Evolutionary conservation across 2,113 vertebrate species (phyloP).

Genomic region (Odontophorus gujanensis): DNA sequence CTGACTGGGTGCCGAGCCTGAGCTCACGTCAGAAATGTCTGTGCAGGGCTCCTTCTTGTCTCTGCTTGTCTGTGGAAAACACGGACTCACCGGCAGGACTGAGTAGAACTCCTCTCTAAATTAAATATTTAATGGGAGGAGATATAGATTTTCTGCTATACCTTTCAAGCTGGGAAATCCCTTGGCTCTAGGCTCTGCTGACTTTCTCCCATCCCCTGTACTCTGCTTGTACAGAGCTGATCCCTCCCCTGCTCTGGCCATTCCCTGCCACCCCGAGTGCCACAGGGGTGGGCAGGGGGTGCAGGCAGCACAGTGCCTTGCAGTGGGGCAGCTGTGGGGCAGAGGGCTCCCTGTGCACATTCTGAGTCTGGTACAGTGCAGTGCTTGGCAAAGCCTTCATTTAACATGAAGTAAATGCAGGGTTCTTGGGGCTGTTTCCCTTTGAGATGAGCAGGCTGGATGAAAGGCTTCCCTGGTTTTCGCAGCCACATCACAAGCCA

Average conservation of each 20-base stretch:
- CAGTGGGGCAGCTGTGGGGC: not conserved
- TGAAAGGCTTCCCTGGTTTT: conserved; percentile 31
- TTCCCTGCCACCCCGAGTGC: not conserved
- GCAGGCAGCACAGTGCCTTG: too few relatives aligned
- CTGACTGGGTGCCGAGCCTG: not conserved
- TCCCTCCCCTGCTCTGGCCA: not conserved
- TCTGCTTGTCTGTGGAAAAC: not conserved
- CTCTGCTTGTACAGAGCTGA: not conserved
- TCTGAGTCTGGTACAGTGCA: not conserved
- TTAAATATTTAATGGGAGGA: not conserved
- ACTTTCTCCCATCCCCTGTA: not conserved
- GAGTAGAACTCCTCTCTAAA: not conserved
- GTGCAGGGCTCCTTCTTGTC: not conserved
- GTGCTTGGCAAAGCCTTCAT: not conserved
- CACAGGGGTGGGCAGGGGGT: not conserved
- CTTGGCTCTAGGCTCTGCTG: not conserved
- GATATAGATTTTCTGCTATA: not conserved
- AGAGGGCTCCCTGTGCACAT: not conserved
- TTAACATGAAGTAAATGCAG: conserved; percentile 11
- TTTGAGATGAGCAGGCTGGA: conserved; percentile 3
- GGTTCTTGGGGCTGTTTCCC: not conserved
- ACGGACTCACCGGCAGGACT: not conserved
- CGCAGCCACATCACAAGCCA: rapidly evolving
- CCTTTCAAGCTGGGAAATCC: not conserved
- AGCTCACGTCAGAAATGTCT: not conserved